Percentiles rank a stretch among this genome's conserved stretches.
phyloP scores from a whole-genome alignment of 2,888 invertebrate genomes.

The Acrocyrtus sp. region DNA sequence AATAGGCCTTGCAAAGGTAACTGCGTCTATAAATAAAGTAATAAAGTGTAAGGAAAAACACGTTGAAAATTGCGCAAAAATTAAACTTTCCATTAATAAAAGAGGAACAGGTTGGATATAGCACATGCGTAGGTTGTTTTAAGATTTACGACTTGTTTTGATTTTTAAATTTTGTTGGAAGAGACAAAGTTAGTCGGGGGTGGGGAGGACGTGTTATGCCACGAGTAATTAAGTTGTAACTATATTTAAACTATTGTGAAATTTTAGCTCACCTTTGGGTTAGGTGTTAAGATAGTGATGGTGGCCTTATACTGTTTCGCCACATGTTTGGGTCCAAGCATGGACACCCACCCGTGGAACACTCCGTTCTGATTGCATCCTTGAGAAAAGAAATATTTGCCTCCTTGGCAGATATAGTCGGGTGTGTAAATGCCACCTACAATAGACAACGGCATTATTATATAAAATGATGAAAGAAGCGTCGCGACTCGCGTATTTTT shows the following conservation, averaged over 20 bases:
- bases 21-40: conserved; percentile 16
- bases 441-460: background rate
- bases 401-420: conserved; percentile 52
- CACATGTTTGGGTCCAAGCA: conserved; percentile 49
- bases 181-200: too few species aligned
- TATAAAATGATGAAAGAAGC: background rate
- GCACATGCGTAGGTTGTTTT: too few species aligned
- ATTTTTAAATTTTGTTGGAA: too few species aligned
- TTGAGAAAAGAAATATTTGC: conserved; percentile 52
- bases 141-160: too few species aligned
- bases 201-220: too few species aligned
- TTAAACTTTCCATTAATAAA: too few species aligned
- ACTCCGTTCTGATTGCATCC: conserved; percentile 54
- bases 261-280: conserved; percentile 31
- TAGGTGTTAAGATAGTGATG: conserved; percentile 44
- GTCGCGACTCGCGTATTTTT: too few species aligned
- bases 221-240: too few species aligned
- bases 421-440: conserved; percentile 53
- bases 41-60: too few species aligned
- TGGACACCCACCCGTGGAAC: conserved; percentile 54
- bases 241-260: too few species aligned
- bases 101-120: too few species aligned
- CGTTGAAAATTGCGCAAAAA: background rate
- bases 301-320: conserved; percentile 47
- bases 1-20: conserved; percentile 39